These are phyloP conservation scores for Danionella cerebrum DNA, from an alignment of 2,113 vertebrate species.

Conservation along the genomic window DNA sequence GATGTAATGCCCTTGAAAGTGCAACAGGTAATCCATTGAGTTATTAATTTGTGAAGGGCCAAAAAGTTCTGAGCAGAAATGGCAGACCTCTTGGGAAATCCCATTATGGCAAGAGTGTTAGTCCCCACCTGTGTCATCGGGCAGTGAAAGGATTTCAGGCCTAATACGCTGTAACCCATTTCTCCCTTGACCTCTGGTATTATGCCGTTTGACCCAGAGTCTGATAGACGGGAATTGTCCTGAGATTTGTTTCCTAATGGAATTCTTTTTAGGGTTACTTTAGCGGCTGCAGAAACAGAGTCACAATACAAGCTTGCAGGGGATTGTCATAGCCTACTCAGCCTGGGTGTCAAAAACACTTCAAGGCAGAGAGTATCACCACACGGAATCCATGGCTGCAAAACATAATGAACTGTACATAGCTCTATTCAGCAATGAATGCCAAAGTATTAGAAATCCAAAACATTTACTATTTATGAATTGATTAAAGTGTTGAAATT, in stretches of 20 bases:
- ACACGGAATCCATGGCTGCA: background rate
- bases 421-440: background rate
- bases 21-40: slow-evolving; percentile 62
- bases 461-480: slow-evolving; percentile 41
- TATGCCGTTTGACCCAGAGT: slow-evolving; percentile 25
- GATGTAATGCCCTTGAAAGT: slow-evolving; percentile 65
- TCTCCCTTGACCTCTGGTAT: slow-evolving; percentile 41
- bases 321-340: background rate
- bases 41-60: slow-evolving; percentile 63
- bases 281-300: slow-evolving; percentile 31
- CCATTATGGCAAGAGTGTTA: slow-evolving; percentile 25
- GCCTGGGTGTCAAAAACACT: background rate
- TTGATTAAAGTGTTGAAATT: slow-evolving; percentile 38
- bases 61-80: slow-evolving; percentile 46
- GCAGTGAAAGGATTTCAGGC: slow-evolving; percentile 29
- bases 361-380: background rate
- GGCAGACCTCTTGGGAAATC: slow-evolving; percentile 46
- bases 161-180: slow-evolving; percentile 42
- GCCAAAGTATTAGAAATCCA: too few relatives aligned
- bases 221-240: slow-evolving; percentile 17
- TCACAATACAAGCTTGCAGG: slow-evolving; percentile 39
- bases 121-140: slow-evolving; percentile 18
- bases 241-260: slow-evolving; percentile 37
- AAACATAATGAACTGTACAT: background rate
- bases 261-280: slow-evolving; percentile 49